A percentile compares a stretch with the other conserved stretches of the same genome.
Evolutionary conservation across 2,888 invertebrate species (phyloP).

Genomic region (Punctoribates punctum): DNA sequence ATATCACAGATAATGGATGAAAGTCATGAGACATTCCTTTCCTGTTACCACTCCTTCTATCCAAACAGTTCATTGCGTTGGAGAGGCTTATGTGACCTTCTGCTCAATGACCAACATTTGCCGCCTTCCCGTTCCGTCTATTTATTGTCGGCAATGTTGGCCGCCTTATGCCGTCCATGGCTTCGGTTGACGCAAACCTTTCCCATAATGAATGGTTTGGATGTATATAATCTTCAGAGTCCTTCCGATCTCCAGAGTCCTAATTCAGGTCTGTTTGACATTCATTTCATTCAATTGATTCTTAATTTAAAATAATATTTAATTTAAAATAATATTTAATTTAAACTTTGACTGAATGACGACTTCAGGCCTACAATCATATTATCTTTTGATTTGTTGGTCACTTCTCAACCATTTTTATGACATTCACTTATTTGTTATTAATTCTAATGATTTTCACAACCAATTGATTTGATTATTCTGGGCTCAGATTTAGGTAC

Average conservation of each 20-base stretch:
- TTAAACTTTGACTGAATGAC: not conserved
- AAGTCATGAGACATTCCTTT: slow-evolving; percentile 81
- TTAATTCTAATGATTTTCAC: too few species aligned
- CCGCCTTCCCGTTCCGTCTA: slow-evolving; percentile 50
- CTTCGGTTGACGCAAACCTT: slow-evolving; percentile 70
- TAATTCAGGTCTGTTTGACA: slow-evolving; percentile 51
- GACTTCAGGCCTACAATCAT: slow-evolving; percentile 14
- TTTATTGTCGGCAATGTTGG: slow-evolving; percentile 72
- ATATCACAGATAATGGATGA: slow-evolving; percentile 66
- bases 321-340: not conserved
- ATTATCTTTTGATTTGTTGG: too few species aligned
- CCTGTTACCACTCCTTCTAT: slow-evolving; percentile 93
- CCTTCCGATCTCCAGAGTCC: slow-evolving; percentile 44
- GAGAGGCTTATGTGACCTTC: slow-evolving; percentile 79
- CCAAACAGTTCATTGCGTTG: slow-evolving; percentile 89
- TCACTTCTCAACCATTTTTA: too few species aligned
- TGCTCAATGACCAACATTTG: slow-evolving; percentile 52
- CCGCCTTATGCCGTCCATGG: slow-evolving; percentile 75
- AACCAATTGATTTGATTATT: slow-evolving; percentile 16
- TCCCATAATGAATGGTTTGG: slow-evolving; percentile 58
- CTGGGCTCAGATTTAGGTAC: slow-evolving; percentile 20
- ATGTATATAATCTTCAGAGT: slow-evolving; percentile 41
- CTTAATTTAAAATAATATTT: not conserved
- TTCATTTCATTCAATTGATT: slow-evolving; percentile 50
- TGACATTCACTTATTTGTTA: too few species aligned